A percentile compares a stretch with the other conserved stretches of the same genome.
These are phyloP conservation scores for Galerucella calmariensis DNA, from an alignment of 2,888 invertebrate species.

Conservation along the genomic window DNA sequence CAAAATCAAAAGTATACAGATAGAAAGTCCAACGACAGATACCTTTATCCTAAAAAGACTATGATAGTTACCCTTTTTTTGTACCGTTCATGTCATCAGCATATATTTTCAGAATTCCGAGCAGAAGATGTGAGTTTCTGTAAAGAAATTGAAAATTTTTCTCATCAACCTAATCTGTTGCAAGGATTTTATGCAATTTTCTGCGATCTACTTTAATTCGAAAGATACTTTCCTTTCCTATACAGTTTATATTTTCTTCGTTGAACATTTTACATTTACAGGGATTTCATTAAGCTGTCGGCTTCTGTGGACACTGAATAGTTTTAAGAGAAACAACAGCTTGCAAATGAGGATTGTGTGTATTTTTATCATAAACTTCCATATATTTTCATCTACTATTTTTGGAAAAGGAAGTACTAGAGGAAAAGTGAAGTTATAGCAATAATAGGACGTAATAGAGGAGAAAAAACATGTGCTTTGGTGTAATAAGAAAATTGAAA, in stretches of 20 bases:
- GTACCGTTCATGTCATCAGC: neutral
- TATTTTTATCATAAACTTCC: neutral
- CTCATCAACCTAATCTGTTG: constrained; percentile 50
- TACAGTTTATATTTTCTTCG: neutral
- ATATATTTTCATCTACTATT: neutral
- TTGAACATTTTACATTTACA: constrained; percentile 2
- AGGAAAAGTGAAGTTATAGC: neutral
- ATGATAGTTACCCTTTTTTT: neutral
- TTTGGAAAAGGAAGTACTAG: neutral
- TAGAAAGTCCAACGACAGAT: no score
- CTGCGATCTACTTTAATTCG: constrained; percentile 38
- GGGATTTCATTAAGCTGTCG: constrained; percentile 7
- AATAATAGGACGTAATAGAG: no score
- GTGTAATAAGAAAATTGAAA: no score
- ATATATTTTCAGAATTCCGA: constrained; percentile 20
- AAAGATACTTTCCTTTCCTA: constrained; percentile 18
- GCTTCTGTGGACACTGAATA: neutral
- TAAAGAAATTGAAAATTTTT: constrained; percentile 46
- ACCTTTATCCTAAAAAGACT: no score
- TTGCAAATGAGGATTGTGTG: neutral
- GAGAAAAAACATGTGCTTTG: no score
- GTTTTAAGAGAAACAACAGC: neutral
- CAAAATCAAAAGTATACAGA: no score
- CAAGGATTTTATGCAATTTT: constrained; percentile 45
- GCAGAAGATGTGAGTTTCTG: constrained; percentile 17